Percentiles rank a stretch among this genome's conserved stretches.
Conservation (phyloP, 2,797 vertebrate genomes). For the Austrolebias charrua region DNA sequence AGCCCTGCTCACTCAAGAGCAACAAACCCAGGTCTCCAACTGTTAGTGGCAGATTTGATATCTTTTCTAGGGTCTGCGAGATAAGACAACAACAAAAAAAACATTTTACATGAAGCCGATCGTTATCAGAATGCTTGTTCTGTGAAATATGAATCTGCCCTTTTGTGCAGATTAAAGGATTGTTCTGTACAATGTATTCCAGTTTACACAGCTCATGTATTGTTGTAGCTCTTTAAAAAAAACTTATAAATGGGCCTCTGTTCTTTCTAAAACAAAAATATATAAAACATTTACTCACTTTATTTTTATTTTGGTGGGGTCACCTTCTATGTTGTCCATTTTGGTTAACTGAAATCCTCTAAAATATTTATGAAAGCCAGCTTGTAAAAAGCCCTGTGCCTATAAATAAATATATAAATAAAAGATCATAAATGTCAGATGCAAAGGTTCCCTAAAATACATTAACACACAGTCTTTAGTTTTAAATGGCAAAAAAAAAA, state of each 20-base stretch:
- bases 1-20: conserved; percentile 1
- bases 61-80: background rate
- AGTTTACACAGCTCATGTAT: background rate
- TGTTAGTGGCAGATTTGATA: background rate
- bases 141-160: background rate
- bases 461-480: background rate
- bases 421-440: background rate
- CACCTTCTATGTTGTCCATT: background rate
- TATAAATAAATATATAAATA: background rate
- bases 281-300: background rate
- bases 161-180: background rate
- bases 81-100: background rate
- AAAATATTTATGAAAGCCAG: background rate
- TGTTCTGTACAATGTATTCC: background rate
- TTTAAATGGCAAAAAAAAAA: no score
- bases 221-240: background rate
- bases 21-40: background rate
- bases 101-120: background rate
- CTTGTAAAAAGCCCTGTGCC: background rate
- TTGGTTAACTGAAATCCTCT: background rate
- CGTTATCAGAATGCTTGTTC: background rate
- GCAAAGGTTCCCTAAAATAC: background rate
- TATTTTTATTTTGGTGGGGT: background rate
- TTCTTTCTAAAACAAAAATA: background rate
- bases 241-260: background rate